Evolutionary conservation across 2,888 invertebrate species (phyloP).

Genomic region (Spatulosminthurus flaviceps): DNA sequence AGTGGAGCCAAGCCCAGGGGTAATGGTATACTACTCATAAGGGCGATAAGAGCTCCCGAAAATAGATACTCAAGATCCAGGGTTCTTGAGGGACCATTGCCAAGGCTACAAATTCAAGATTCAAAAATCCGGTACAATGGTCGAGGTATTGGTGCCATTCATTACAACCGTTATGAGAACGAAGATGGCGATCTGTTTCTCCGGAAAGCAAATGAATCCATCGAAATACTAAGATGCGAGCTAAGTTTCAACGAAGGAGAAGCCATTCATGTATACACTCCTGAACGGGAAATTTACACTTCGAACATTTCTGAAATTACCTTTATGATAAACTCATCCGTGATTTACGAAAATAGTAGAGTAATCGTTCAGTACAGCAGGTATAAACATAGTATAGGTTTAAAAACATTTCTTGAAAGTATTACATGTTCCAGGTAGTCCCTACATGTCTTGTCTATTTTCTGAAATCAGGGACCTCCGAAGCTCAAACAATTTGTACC

Average conservation of each 20-base stretch:
- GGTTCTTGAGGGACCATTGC: slow-evolving; percentile 77
- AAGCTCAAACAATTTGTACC: slow-evolving; percentile 96
- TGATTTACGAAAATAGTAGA: slow-evolving; percentile 86
- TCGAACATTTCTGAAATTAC: slow-evolving; percentile 91
- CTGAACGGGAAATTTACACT: slow-evolving; percentile 83
- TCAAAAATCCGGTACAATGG: slow-evolving; percentile 82
- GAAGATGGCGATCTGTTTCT: slow-evolving; percentile 86
- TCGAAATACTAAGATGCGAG: slow-evolving; percentile 81
- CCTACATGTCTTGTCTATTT: slow-evolving; percentile 13
- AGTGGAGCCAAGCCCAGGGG: slow-evolving; percentile 83
- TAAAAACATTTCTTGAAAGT: no score
- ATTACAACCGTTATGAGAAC: slow-evolving; percentile 87
- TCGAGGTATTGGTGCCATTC: slow-evolving; percentile 82
- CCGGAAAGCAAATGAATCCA: slow-evolving; percentile 86
- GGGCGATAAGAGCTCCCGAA: slow-evolving; percentile 62
- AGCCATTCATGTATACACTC: slow-evolving; percentile 83
- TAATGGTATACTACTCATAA: slow-evolving; percentile 73
- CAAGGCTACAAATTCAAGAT: slow-evolving; percentile 76
- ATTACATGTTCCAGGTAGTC: no score
- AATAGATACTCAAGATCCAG: slow-evolving; percentile 61
- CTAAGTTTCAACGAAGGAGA: slow-evolving; percentile 82
- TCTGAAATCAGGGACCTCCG: slow-evolving; percentile 80
- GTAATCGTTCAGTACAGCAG: slow-evolving; percentile 87
- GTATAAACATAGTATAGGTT: no score
- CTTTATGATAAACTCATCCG: slow-evolving; percentile 84